These are phyloP conservation scores for Drosophila setifemur DNA, from an alignment of 1,140 invertebrate genomes.

Conservation along the genomic window DNA sequence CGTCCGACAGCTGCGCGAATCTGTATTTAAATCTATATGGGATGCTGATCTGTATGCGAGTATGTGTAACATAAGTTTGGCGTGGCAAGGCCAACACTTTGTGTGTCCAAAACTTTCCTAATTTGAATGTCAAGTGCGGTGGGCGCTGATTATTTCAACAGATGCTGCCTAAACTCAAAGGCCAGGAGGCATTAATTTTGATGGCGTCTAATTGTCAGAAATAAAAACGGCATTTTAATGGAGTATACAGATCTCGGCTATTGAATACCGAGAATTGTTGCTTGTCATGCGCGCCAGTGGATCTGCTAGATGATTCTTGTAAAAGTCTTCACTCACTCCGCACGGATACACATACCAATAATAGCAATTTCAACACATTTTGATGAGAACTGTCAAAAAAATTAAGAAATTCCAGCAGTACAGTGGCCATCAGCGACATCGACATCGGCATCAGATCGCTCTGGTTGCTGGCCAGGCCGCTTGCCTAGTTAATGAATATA, in stretches of 20 bases:
- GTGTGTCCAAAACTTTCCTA: constrained; percentile 1
- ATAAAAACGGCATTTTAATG: constrained; percentile 67
- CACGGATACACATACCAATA: constrained; percentile 43
- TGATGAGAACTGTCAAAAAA: constrained; percentile 79
- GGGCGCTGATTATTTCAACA: constrained; percentile 50
- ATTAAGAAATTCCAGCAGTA: constrained; percentile 73
- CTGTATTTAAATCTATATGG: constrained; percentile 34
- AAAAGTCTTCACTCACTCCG: constrained; percentile 26
- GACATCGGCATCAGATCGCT: constrained; percentile 4
- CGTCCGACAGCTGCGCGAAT: constrained; percentile 69
- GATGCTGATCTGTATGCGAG: neutral
- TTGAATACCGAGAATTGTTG: constrained; percentile 46
- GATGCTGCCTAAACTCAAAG: constrained; percentile 47
- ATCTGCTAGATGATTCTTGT: constrained; percentile 72
- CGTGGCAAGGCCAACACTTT: constrained; percentile 43
- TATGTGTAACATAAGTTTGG: constrained; percentile 5
- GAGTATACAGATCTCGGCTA: constrained; percentile 59
- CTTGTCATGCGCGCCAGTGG: constrained; percentile 46
- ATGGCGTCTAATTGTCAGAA: constrained; percentile 60
- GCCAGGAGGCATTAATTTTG: constrained; percentile 28
- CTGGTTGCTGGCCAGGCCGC: constrained; percentile 23
- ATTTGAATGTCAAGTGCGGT: constrained; percentile 64
- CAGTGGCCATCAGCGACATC: constrained; percentile 50
- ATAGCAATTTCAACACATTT: constrained; percentile 76
- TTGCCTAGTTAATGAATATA: constrained; percentile 76